A percentile compares a stretch with the other conserved stretches of the same genome.
These are phyloP conservation scores for Pipa parva DNA, from an alignment of 2,113 vertebrate species.

Conservation along the genomic window DNA sequence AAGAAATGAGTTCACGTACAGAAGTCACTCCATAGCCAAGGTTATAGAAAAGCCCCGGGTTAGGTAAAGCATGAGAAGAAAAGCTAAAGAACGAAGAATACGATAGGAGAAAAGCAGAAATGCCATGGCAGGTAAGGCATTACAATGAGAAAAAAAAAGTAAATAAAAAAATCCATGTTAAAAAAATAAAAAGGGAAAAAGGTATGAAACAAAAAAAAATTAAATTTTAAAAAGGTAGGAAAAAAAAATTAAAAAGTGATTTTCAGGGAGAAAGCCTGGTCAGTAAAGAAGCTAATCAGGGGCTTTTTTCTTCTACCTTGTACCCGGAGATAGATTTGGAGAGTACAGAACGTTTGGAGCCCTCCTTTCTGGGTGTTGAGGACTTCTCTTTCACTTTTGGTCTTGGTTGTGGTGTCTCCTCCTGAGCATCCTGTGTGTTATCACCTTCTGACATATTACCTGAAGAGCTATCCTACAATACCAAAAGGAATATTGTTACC, in stretches of 20 bases:
- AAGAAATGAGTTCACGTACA: conserved; percentile 44
- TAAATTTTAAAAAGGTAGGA: conserved; percentile 49
- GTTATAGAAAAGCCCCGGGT: conserved; percentile 53
- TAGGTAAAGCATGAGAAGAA: conserved; percentile 1
- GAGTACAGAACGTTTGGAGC: conserved; percentile 76
- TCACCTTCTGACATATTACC: conserved; percentile 90
- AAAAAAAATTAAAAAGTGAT: conserved; percentile 50
- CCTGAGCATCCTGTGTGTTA: conserved; percentile 76
- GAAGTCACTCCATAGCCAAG: conserved; percentile 50
- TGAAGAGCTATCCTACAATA: conserved; percentile 87
- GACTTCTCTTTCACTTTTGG: conserved; percentile 84
- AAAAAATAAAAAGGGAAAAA: conserved; percentile 54
- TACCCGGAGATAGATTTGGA: conserved; percentile 92
- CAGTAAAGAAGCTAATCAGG: conserved; percentile 79
- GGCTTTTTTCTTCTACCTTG: conserved; percentile 99
- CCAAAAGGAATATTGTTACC: too few relatives aligned
- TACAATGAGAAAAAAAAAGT: conserved; percentile 53
- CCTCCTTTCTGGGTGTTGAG: conserved; percentile 79
- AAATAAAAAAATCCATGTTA: conserved; percentile 53
- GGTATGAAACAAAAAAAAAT: conserved; percentile 54
- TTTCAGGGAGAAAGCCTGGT: conserved; percentile 65
- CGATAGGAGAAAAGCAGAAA: neutral
- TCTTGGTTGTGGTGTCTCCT: conserved; percentile 77
- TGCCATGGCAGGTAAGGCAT: conserved; percentile 42
- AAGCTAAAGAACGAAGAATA: neutral